These are phyloP conservation scores for Meghimatium bilineatum DNA, from an alignment of 2,888 invertebrate genomes.

Conservation along the genomic window DNA sequence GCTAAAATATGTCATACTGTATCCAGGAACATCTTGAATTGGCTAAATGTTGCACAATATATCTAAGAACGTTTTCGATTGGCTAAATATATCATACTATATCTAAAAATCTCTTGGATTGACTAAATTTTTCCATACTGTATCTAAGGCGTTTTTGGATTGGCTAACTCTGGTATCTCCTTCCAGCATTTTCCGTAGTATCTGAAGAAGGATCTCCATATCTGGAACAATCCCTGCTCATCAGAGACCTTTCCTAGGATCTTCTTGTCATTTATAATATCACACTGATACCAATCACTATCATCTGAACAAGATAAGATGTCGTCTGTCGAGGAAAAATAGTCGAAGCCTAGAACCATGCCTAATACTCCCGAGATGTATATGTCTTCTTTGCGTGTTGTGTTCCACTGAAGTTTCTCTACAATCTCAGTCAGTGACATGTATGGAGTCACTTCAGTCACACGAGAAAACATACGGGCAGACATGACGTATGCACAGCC, in stretches of 20 bases:
- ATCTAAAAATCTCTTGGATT: too few species aligned
- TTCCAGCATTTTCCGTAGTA: slow-evolving; percentile 36
- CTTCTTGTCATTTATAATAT: slow-evolving; percentile 12
- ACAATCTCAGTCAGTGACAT: neutral
- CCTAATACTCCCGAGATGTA: neutral
- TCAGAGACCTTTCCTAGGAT: neutral
- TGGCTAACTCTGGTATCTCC: slow-evolving; percentile 12
- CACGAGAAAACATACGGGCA: neutral
- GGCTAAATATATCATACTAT: too few species aligned
- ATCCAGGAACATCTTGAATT: too few species aligned
- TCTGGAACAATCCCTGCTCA: neutral
- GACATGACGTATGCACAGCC: slow-evolving; percentile 34
- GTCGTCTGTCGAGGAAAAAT: neutral
- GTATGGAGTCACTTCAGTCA: slow-evolving; percentile 10
- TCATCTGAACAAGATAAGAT: neutral
- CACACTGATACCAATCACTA: slow-evolving; percentile 13
- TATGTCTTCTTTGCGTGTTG: neutral
- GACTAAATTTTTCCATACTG: too few species aligned
- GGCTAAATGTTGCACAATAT: too few species aligned
- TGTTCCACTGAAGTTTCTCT: neutral
- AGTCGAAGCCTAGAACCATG: neutral
- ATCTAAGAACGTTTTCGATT: too few species aligned
- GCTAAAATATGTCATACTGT: too few species aligned
- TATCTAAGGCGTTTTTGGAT: neutral
- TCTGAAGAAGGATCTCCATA: slow-evolving; percentile 30